Evolutionary conservation across 2,113 vertebrate genomes (phyloP).

Genomic region (Hippocampus mohnikei): DNA sequence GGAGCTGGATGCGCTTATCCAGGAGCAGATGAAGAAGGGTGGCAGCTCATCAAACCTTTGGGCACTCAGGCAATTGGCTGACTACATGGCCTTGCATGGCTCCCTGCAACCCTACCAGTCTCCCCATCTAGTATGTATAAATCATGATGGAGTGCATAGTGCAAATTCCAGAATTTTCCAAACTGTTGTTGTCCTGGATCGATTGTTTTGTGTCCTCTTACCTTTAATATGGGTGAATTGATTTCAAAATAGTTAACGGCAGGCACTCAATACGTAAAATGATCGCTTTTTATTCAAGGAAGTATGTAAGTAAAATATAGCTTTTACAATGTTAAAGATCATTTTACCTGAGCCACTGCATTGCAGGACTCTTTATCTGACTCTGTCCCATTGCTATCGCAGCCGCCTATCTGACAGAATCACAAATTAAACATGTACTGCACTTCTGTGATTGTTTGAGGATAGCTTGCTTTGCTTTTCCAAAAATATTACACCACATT

Average conservation of each 20-base stretch:
- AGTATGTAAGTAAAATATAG: not conserved
- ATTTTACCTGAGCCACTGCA: not conserved
- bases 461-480: no score
- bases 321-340: not conserved
- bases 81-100: conserved; percentile 90
- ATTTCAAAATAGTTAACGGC: not conserved
- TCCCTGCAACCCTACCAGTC: conserved; percentile 83
- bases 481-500: no score
- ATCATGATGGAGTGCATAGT: not conserved
- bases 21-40: conserved; percentile 97
- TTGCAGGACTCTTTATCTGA: not conserved
- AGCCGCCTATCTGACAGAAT: not conserved
- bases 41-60: conserved; percentile 93
- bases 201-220: not conserved
- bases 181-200: not conserved
- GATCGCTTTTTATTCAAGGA: not conserved
- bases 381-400: not conserved
- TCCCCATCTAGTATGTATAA: conserved; percentile 82
- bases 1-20: conserved; percentile 95
- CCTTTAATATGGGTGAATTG: not conserved
- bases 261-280: not conserved
- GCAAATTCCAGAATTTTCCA: not conserved
- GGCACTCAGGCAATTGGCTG: conserved; percentile 93
- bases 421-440: no score
- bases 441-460: no score